Percentiles rank a stretch among this genome's conserved stretches.
Conservation (phyloP, 2,113 vertebrate genomes). For the Syrmaticus mikado region DNA sequence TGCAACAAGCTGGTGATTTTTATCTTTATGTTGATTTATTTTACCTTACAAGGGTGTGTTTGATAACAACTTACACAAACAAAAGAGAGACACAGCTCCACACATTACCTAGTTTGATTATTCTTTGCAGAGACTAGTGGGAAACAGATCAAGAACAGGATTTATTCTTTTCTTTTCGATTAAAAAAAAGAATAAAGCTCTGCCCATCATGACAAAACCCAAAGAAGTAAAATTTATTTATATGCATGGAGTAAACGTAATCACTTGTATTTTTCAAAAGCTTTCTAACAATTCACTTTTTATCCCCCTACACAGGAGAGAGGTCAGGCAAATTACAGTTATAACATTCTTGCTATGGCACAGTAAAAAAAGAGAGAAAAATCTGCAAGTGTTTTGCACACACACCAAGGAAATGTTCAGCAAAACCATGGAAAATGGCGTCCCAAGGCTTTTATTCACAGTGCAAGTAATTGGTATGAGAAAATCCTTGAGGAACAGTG, state of each 20-base stretch:
- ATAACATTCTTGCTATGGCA: not conserved
- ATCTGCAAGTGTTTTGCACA: not conserved
- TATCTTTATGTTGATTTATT: slow-evolving; percentile 27
- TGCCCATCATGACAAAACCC: not conserved
- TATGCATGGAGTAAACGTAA: not conserved
- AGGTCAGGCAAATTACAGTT: not conserved
- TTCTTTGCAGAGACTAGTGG: not conserved
- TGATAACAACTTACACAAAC: not conserved
- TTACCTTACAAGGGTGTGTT: slow-evolving; percentile 51
- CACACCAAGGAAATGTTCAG: not conserved
- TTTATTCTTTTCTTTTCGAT: not conserved
- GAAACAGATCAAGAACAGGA: not conserved
- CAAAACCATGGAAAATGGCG: not conserved
- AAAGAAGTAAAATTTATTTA: slow-evolving; percentile 6
- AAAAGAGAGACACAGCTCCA: not conserved
- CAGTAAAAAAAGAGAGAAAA: not conserved
- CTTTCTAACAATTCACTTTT: not conserved
- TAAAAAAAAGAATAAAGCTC: not conserved
- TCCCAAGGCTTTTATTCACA: not conserved
- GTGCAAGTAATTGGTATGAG: not conserved
- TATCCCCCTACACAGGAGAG: not conserved
- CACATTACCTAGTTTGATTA: not conserved
- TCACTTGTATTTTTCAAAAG: not conserved
- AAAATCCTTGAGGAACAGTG: not conserved
- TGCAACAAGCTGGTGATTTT: slow-evolving; percentile 16